Percentiles rank a stretch among this genome's conserved stretches.
These are phyloP conservation scores for Tyto alba DNA, from an alignment of 2,113 vertebrate species.

Conservation along the genomic window DNA sequence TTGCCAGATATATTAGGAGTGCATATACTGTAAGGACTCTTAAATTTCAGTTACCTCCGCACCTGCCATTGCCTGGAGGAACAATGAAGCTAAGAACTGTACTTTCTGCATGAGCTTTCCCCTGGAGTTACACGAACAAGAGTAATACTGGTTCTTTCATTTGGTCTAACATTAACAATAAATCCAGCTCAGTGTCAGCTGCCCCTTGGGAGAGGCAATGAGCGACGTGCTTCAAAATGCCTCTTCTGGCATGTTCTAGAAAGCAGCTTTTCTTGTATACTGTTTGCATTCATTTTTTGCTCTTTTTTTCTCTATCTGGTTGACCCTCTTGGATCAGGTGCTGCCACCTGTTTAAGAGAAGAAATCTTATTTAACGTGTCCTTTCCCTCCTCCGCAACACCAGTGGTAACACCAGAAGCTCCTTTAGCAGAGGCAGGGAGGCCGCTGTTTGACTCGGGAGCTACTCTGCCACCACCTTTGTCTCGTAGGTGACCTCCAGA, in stretches of 20 bases:
- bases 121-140: neutral
- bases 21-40: neutral
- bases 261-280: neutral
- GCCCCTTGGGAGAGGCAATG: neutral
- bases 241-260: neutral
- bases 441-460: fast-evolving
- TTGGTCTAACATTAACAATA: neutral
- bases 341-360: neutral
- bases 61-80: neutral
- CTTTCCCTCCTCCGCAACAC: neutral
- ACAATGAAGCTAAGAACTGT: neutral
- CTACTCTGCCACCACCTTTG: neutral
- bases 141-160: neutral
- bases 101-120: neutral
- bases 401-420: neutral
- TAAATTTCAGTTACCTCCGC: neutral
- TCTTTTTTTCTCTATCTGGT: neutral
- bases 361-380: neutral
- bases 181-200: neutral
- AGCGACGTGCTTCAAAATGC: neutral
- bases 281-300: neutral
- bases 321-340: neutral
- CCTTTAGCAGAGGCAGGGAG: neutral
- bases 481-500: neutral
- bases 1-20: neutral